Evolutionary conservation across 37 sponge, comb jelly and placozoan species (phyloP).

Genomic region (Eunapius fragilis): DNA sequence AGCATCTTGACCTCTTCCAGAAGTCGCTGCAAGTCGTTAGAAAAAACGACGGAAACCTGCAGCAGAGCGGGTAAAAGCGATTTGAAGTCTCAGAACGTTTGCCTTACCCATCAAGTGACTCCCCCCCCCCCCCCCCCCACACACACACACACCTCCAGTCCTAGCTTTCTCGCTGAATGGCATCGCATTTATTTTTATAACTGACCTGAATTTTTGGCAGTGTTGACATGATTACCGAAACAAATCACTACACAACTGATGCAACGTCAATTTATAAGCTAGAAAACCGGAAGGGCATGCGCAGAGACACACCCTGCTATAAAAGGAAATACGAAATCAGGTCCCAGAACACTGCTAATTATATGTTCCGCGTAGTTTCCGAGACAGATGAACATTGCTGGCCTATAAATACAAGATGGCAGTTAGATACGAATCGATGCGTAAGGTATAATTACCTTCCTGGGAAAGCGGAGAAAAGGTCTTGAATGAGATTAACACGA

Average conservation of each 20-base stretch:
- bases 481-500: neutral
- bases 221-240: neutral
- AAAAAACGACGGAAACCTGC: constrained; percentile 3
- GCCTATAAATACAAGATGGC: neutral
- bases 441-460: neutral
- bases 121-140: neutral
- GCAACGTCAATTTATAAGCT: neutral
- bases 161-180: neutral
- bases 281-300: neutral
- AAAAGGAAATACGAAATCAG: constrained; percentile 52
- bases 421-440: neutral
- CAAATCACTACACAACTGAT: neutral
- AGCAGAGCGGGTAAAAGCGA: neutral
- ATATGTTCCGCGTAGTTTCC: constrained; percentile 77
- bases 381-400: constrained; percentile 43
- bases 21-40: constrained; percentile 7
- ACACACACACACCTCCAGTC: neutral
- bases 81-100: neutral
- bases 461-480: neutral
- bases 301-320: constrained; percentile 4
- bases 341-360: constrained; percentile 19
- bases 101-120: too few relatives aligned
- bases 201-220: neutral
- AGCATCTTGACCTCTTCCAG: constrained; percentile 24
- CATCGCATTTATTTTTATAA: too few relatives aligned